Base-by-base conservation (phyloP, 2,888 invertebrate genomes). In the Ctenicera cuprea region DNA sequence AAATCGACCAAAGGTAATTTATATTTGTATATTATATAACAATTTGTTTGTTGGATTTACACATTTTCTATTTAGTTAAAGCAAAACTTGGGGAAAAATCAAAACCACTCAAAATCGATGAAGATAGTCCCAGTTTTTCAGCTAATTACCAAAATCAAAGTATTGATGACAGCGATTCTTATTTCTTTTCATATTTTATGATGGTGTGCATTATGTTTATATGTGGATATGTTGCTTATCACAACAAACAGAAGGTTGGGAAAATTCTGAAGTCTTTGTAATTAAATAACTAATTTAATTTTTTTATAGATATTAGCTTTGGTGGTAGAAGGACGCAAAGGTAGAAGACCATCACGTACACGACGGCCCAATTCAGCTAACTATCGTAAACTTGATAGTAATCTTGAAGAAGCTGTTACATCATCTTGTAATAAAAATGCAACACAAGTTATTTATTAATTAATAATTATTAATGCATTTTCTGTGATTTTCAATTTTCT, bases 181-280 rank as follows among this genome's bases (percentile, higher is more conserved):
- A 92, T 81, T 92, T 93, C 85, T 92, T 94, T 85, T 89, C 90
- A 0, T 94, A 93, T 83, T 92, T 94, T 83, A 88, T 92, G 78
- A 87, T 92, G 11, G 86, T 91, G 76, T 90, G 91, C 78, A 87
- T 92, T 18, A 81, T 92, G 12, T 90, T 90, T 78, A 89, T 93
- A 48, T 83, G 90, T 54, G 89, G 90, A 52, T 94, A 93, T 81
- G 87, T 93, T 12, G 88, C 89, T 57, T 90, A 90, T 83, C 89
- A 90, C 76, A 93, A 93, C 82, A 92, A 93, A 82, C 90, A 92
- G 81, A 93, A 86, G 83, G 86, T 87, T 90, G 88, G 90, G 90
- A 83, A 78, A 73, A 75, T 9, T 3, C n/a, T 14, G 14, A 1
- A 52, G 2, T 45, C n/a, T 12, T 26, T 61, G 4, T 2, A n/a